phyloP scores from a whole-genome alignment of 2,888 invertebrate genomes.

The Drosophila parthenogenetica region DNA sequence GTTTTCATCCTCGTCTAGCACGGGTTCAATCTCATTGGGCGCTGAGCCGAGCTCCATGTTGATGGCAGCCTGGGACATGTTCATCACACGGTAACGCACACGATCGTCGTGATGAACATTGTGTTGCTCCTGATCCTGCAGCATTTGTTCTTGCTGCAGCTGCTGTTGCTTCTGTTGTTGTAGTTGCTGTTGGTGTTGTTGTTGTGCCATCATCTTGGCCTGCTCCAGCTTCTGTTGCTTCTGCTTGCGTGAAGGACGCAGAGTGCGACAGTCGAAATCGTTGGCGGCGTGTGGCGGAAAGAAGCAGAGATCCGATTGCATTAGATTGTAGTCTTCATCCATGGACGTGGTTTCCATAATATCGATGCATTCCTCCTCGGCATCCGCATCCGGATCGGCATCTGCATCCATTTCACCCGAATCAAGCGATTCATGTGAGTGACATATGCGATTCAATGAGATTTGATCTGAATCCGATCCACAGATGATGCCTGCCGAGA shows the following conservation, averaged over 20 bases:
- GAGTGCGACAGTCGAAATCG: slow-evolving; percentile 83
- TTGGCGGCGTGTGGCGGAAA: slow-evolving; percentile 69
- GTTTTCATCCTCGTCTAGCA: slow-evolving; percentile 31
- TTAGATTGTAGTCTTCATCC: slow-evolving; percentile 84
- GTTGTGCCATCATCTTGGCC: slow-evolving; percentile 33
- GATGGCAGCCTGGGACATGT: slow-evolving; percentile 80
- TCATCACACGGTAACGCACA: slow-evolving; percentile 79
- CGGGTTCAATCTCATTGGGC: slow-evolving; percentile 58
- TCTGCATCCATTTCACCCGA: slow-evolving; percentile 88
- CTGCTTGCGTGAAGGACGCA: slow-evolving; percentile 82
- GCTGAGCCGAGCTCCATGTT: slow-evolving; percentile 62
- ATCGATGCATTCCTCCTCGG: slow-evolving; percentile 87
- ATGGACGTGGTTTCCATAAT: slow-evolving; percentile 85
- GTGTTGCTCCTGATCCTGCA: slow-evolving; percentile 51
- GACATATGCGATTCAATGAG: slow-evolving; percentile 85
- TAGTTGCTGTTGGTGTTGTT: slow-evolving; percentile 51
- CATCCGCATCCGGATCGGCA: slow-evolving; percentile 86
- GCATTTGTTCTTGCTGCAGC: slow-evolving; percentile 57
- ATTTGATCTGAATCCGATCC: slow-evolving; percentile 86
- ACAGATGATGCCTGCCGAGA: slow-evolving; percentile 86
- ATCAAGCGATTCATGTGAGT: slow-evolving; percentile 91
- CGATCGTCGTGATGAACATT: slow-evolving; percentile 56
- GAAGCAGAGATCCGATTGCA: slow-evolving; percentile 84
- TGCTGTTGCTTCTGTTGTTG: slow-evolving; percentile 37
- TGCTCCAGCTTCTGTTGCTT: slow-evolving; percentile 68